These are phyloP conservation scores for Bombus impatiens DNA, from an alignment of 1,140 invertebrate genomes.

Conservation along the genomic window DNA sequence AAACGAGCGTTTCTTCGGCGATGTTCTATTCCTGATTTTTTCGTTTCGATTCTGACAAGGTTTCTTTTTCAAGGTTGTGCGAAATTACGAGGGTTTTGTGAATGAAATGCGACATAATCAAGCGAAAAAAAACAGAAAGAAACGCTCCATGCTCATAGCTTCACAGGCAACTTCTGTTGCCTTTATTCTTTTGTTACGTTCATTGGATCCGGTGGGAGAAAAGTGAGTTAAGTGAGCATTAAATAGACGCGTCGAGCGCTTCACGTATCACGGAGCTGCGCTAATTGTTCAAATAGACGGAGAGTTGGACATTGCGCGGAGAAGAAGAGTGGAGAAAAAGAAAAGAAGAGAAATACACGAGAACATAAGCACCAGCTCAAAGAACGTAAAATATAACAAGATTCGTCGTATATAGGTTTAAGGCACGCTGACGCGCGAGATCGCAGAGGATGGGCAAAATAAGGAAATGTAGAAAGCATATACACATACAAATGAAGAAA, in stretches of 20 bases:
- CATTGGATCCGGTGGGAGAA: not conserved
- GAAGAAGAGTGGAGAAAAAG: not conserved
- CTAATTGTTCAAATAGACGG: constrained; percentile 12
- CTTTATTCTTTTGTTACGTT: constrained; percentile 6
- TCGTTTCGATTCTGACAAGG: not conserved
- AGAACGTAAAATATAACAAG: constrained; percentile 59
- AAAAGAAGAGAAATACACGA: constrained; percentile 51
- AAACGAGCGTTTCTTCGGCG: constrained; percentile 19
- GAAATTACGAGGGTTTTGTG: not conserved
- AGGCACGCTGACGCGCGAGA: constrained; percentile 42
- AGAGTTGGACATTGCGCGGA: constrained; percentile 22
- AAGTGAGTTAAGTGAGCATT: not conserved
- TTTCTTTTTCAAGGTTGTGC: not conserved
- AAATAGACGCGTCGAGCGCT: not conserved
- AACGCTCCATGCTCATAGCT: not conserved
- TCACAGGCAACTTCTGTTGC: not conserved
- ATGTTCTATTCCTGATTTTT: constrained; percentile 6
- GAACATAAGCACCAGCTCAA: constrained; percentile 75
- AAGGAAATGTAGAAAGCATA: not conserved
- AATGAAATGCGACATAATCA: not conserved
- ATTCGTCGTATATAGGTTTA: constrained; percentile 56
- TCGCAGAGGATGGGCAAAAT: constrained; percentile 14
- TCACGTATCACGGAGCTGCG: not conserved
- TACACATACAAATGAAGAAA: constrained; percentile 9
- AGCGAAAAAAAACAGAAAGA: no score